These are phyloP conservation scores for Gasteruption jaculator DNA, from an alignment of 2,888 invertebrate genomes.

Conservation along the genomic window DNA sequence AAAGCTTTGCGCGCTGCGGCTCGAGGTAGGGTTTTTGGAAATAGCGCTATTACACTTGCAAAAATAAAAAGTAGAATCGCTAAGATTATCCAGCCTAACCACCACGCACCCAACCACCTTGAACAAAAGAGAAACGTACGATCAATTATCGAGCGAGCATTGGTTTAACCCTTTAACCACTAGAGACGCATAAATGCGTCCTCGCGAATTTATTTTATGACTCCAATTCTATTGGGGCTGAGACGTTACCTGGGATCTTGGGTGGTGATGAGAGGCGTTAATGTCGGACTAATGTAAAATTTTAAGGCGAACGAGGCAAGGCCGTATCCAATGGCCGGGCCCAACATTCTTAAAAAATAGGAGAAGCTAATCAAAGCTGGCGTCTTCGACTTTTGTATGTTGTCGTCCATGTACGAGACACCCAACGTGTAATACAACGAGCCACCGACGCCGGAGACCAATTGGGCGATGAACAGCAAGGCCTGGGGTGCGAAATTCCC, in stretches of 20 bases:
- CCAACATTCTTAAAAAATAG: slow-evolving; percentile 65
- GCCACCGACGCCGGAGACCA: slow-evolving; percentile 68
- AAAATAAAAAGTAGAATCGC: slow-evolving; percentile 59
- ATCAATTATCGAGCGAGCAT: no score
- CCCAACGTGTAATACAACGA: slow-evolving; percentile 67
- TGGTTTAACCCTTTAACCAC: no score
- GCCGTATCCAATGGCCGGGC: slow-evolving; percentile 66
- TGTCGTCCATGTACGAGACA: slow-evolving; percentile 72
- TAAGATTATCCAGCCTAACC: slow-evolving; percentile 70
- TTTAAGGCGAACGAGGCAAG: slow-evolving; percentile 63
- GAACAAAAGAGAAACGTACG: not conserved
- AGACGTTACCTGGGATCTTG: slow-evolving; percentile 62
- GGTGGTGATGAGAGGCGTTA: slow-evolving; percentile 63
- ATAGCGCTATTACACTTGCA: slow-evolving; percentile 62
- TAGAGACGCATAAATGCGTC: no score
- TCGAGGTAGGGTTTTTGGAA: slow-evolving; percentile 66
- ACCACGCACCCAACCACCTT: slow-evolving; percentile 81
- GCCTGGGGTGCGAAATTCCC: slow-evolving; percentile 62
- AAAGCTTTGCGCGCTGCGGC: slow-evolving; percentile 58
- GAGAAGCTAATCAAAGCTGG: slow-evolving; percentile 68
- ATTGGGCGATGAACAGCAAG: slow-evolving; percentile 64
- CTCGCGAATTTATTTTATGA: no score
- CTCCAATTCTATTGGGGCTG: no score
- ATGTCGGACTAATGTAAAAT: slow-evolving; percentile 62
- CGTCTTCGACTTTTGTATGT: slow-evolving; percentile 69